These are phyloP conservation scores for Gasterosteus aculeatus DNA, from an alignment of 2,113 vertebrate species.

Conservation along the genomic window DNA sequence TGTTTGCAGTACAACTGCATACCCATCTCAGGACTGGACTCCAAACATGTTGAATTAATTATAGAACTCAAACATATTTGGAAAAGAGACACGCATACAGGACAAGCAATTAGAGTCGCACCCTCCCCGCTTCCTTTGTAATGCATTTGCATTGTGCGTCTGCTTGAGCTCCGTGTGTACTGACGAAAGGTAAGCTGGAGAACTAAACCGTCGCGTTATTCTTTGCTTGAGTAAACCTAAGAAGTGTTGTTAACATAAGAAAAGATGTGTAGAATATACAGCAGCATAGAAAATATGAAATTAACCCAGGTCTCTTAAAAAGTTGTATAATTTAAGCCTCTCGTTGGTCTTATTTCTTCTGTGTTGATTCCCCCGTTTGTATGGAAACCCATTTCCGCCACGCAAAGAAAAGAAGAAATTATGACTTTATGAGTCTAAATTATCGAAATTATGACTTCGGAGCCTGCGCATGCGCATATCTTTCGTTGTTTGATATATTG, in stretches of 20 bases:
- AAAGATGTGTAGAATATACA: background rate
- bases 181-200: slow-evolving; percentile 46
- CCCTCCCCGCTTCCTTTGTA: background rate
- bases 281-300: background rate
- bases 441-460: too few relatives aligned
- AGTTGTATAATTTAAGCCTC: background rate
- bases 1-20: slow-evolving; percentile 50
- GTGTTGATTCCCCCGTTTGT: background rate
- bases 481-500: too few relatives aligned
- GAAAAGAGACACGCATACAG: slow-evolving; percentile 66
- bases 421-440: too few relatives aligned
- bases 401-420: background rate
- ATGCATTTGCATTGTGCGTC: background rate
- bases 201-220: background rate
- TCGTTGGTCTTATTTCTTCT: background rate
- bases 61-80: slow-evolving; percentile 59
- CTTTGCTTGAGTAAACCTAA: background rate
- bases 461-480: too few relatives aligned
- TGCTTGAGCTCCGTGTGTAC: slow-evolving; percentile 11
- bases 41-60: slow-evolving; percentile 35
- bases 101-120: slow-evolving; percentile 43
- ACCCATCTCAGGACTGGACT: too few relatives aligned
- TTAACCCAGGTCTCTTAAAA: background rate
- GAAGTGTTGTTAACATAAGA: background rate
- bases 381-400: background rate